Conservation (phyloP, 2,113 vertebrate species). For the Petromus typicus region DNA sequence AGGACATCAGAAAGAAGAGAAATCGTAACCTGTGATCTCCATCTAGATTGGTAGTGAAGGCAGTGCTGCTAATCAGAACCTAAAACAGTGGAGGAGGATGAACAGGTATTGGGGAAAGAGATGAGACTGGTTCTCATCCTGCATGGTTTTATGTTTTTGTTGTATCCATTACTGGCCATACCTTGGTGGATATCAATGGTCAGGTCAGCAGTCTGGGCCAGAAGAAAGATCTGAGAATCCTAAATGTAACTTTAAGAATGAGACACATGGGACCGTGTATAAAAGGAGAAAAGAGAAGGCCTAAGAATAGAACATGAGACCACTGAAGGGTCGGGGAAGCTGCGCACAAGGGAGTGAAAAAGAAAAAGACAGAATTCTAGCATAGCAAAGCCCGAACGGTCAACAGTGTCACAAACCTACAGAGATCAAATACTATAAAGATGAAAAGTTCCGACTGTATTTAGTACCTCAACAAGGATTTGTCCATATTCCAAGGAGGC, state of each 20-base stretch:
- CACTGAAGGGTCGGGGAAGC: background rate
- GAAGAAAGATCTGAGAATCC: background rate
- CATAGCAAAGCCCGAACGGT: background rate
- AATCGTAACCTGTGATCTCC: background rate
- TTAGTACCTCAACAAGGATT: background rate
- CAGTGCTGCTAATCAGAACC: background rate
- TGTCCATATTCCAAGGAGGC: background rate
- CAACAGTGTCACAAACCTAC: background rate
- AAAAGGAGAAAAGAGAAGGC: background rate
- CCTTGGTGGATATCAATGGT: background rate
- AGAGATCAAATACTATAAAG: background rate
- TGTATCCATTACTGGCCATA: background rate
- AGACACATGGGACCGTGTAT: background rate
- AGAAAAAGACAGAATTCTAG: background rate
- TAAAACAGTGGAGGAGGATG: background rate
- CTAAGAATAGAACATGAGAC: conserved; percentile 13
- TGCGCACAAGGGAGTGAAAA: too few relatives aligned
- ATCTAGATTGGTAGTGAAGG: background rate
- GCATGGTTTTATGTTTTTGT: too few relatives aligned
- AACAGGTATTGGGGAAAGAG: background rate
- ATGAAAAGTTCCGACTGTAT: background rate
- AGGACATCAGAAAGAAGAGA: background rate
- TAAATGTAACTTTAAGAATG: background rate
- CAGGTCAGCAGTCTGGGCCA: background rate
- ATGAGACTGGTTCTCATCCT: background rate